phyloP scores from a whole-genome alignment of 2,113 vertebrate genomes.

The Melospiza melodia region DNA sequence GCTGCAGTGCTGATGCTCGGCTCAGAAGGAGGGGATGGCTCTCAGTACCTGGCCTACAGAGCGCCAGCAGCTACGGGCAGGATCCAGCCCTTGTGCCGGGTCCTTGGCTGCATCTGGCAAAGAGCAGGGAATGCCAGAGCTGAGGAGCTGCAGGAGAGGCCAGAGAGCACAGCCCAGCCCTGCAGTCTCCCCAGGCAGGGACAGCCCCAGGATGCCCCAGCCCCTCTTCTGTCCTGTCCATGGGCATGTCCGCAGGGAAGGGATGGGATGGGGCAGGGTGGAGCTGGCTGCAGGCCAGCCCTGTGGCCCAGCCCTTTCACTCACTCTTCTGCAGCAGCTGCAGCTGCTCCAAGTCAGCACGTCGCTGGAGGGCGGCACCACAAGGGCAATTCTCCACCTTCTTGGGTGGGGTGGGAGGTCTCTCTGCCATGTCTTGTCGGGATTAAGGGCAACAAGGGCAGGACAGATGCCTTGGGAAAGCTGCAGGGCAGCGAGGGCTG shows the following conservation, averaged over 20 bases:
- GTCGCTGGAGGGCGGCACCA: no score
- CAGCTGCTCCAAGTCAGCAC: background rate
- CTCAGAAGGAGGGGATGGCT: background rate
- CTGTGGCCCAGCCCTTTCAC: background rate
- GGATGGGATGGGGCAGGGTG: background rate
- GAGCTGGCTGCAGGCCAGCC: background rate
- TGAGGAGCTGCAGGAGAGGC: background rate
- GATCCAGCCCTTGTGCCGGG: accelerated
- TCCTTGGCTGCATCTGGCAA: background rate
- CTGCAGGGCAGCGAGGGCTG: no score
- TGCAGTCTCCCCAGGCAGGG: accelerated
- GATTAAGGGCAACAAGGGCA: no score
- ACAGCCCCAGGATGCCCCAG: no score
- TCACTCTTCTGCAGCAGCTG: background rate
- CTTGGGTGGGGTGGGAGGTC: no score
- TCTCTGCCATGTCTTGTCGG: no score
- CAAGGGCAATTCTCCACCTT: background rate
- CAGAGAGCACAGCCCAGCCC: background rate
- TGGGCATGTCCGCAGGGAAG: no score
- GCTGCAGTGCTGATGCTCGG: accelerated
- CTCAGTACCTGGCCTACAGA: background rate
- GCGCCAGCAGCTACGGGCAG: background rate
- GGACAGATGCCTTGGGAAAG: no score
- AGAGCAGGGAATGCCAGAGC: background rate
- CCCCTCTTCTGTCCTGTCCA: background rate